These are phyloP conservation scores for Penelope pileata DNA, from an alignment of 2,113 vertebrate species.

Conservation along the genomic window DNA sequence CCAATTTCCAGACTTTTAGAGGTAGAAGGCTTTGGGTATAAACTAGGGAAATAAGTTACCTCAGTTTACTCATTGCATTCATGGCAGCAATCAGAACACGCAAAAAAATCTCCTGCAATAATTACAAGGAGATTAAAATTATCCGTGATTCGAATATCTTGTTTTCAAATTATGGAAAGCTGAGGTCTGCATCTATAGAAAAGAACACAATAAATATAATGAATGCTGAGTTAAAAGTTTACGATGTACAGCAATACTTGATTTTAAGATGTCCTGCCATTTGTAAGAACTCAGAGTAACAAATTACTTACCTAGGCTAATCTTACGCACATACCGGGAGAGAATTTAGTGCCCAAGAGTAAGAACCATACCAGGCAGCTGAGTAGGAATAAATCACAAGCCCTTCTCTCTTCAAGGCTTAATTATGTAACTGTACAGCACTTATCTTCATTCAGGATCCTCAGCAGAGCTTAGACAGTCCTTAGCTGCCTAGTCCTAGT, in stretches of 20 bases:
- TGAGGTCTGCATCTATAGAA: not conserved
- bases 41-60: not conserved
- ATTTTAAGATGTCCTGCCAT: not conserved
- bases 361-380: not conserved
- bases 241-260: not conserved
- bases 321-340: not conserved
- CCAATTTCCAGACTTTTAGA: not conserved
- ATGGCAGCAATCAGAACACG: not conserved
- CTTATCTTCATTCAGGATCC: not conserved
- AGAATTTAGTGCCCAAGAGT: not conserved
- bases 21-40: not conserved
- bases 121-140: not conserved
- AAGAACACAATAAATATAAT: not conserved
- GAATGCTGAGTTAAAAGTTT: not conserved
- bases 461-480: not conserved
- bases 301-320: not conserved
- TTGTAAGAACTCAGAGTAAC: not conserved
- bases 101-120: not conserved
- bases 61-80: not conserved
- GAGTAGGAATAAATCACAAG: constrained; percentile 6
- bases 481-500: not conserved
- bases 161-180: not conserved
- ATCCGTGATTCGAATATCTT: not conserved
- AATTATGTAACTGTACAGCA: constrained; percentile 1
- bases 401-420: not conserved